Evolutionary conservation across 2,888 invertebrate species (phyloP), one percentile per base, ranked within the genome.

Genomic region (Bursaphelenchus okinawaensis): DNA sequence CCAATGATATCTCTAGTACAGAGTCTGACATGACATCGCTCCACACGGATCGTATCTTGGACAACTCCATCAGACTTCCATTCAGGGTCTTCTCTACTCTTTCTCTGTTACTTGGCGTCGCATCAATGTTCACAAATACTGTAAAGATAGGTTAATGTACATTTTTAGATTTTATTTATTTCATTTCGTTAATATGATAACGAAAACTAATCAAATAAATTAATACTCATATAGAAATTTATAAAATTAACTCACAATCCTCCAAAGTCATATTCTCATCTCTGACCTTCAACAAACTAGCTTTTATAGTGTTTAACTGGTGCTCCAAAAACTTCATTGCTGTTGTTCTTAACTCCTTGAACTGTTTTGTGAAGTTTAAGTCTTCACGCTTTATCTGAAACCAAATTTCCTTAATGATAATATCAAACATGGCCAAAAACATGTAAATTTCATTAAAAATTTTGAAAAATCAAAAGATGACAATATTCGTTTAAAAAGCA

Each of bases 1-100:
- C 80, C 23, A 80, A 55, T 6, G 76, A 68, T 50, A 74, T 71
- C 26, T 73, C 73, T 65, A 75, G 75, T 8, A 80, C 78, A 7
- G 73, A 62, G 50, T 77, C 77, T 7, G 77, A 62, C 50, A 74
- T 68, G 8, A 77, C 75, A 62, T 79, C 77, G 28, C 70, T 63
- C 68, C 77, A 78, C 29, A 72, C 75, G n/a, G 69, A 69, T 12
- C 73, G 67, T 50, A 79, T 68, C 20, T 72, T 73, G 9, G 69
- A 62, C 12, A 79, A 68, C 52, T 71, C 71, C 51, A 74, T 62
- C 54, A 67, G 59, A 59, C 75, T 76, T 7, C 68, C 71, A 8
- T 70, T 65, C 29, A 73, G 19, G 19, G 63, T 66, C 22, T 31
- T 27, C 7, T 62, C 63, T 9, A 27, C 28, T n/a, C 20, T 19